Base-by-base conservation (phyloP, 2,888 invertebrate genomes). In the Drosophila mulleri region DNA sequence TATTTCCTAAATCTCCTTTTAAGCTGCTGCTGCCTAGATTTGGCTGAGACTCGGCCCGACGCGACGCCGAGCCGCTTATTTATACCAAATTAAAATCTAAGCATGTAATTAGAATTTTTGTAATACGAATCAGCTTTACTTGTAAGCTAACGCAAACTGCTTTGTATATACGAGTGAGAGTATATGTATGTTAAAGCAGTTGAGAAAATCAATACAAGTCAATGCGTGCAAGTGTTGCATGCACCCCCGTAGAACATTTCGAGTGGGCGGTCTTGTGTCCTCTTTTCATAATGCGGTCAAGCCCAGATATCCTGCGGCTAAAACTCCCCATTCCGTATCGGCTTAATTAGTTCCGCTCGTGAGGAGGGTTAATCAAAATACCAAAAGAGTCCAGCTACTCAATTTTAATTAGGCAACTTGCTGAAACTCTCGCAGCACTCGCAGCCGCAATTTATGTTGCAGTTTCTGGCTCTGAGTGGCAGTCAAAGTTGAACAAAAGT, bases 41-140 rank as follows among this genome's bases (percentile, higher is more conserved):
- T 41, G 39, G 42, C n/a, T 9, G 37, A 42, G 48, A 39, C 14
- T 37, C 14, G 37, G 14, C 26, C 11, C 26, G 59, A 1, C 29
- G 7, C 29, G 2, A 29, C 29, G 29, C 42, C 50, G 59, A 75
- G 76, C 48, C 44, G 70, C 60, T 44, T 68, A 50, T 68, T 59
- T 75, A 54, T 69, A n/a, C 70, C 2, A 75, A 75, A 54, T 69
- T 53, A 32, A 48, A 54, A 50, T 26, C 47, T 26, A 52, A 39
- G 60, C 42, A 42, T 57, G 48, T 20, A 63, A 50, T 53, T 37
- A n/a, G n/a, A 32, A 50, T 42, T 47, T 35, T 26, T 16, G 5
- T 29, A 37, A 26, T 26, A 37, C 12, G 26, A 41, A 54, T 54
- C 50, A 18, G 48, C 29, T 29, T 48, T 8, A 3, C 18, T 18